A percentile compares a stretch with the other conserved stretches of the same genome.
Conservation (phyloP, 1,140 invertebrate species). For the Aethina tumida region DNA sequence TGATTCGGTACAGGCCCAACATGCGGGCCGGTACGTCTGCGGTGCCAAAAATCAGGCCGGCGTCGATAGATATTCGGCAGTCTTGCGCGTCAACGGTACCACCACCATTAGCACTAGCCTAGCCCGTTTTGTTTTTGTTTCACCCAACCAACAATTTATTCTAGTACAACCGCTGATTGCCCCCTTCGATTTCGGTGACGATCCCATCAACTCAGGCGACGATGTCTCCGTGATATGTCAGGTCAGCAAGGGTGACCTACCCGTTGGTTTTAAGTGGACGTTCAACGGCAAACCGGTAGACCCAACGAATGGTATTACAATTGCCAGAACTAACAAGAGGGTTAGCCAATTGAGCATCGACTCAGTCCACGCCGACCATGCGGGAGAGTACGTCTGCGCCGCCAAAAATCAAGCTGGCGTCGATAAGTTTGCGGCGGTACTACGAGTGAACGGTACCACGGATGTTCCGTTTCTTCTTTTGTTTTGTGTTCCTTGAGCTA, state of each 20-base stretch:
- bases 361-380: slow-evolving; percentile 47
- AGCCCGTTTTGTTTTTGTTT: slow-evolving; percentile 6
- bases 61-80: slow-evolving; percentile 43
- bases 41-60: slow-evolving; percentile 58
- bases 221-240: slow-evolving; percentile 45
- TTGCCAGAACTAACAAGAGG: slow-evolving; percentile 48
- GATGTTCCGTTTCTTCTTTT: slow-evolving; percentile 9
- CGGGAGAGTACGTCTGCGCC: slow-evolving; percentile 55
- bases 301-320: slow-evolving; percentile 40
- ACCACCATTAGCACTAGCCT: slow-evolving; percentile 7
- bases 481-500: slow-evolving; percentile 1
- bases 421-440: slow-evolving; percentile 43
- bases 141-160: slow-evolving; percentile 8
- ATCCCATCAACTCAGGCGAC: slow-evolving; percentile 42
- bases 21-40: slow-evolving; percentile 58
- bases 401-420: slow-evolving; percentile 54
- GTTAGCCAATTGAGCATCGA: slow-evolving; percentile 55
- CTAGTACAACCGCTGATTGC: slow-evolving; percentile 39
- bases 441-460: slow-evolving; percentile 51
- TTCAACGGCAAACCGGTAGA: slow-evolving; percentile 46
- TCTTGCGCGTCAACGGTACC: slow-evolving; percentile 53
- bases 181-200: slow-evolving; percentile 40
- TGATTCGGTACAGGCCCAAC: slow-evolving; percentile 42
- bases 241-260: slow-evolving; percentile 52
- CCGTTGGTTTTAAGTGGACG: slow-evolving; percentile 53